These are phyloP conservation scores for Gibbula magus DNA, from an alignment of 2,888 invertebrate genomes.

Conservation along the genomic window DNA sequence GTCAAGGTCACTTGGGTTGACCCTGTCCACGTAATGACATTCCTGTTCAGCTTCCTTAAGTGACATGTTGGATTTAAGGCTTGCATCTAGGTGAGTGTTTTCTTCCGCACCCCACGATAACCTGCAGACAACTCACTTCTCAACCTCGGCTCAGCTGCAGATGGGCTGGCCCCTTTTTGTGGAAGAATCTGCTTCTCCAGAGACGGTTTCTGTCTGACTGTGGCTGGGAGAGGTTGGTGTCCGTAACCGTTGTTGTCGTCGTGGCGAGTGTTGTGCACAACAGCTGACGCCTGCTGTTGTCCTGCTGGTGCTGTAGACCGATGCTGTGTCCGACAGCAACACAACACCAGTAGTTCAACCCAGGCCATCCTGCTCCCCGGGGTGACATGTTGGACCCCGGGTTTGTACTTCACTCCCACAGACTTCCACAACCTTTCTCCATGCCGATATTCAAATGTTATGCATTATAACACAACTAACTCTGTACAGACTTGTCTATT, in stretches of 20 bases:
- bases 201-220: neutral
- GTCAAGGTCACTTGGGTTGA: neutral
- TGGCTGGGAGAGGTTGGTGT: neutral
- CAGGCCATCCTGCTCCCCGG: slow-evolving; percentile 29
- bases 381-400: slow-evolving; percentile 57
- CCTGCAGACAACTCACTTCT: neutral
- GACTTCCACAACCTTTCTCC: neutral
- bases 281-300: neutral
- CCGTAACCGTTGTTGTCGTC: neutral
- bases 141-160: neutral
- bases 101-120: neutral
- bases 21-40: slow-evolving; percentile 11
- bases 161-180: neutral
- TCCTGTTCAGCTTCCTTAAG: slow-evolving; percentile 37
- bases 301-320: neutral
- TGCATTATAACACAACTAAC: slow-evolving; percentile 13
- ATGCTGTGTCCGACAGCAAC: neutral
- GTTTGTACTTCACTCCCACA: slow-evolving; percentile 36
- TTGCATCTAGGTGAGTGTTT: slow-evolving; percentile 28
- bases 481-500: slow-evolving; percentile 26
- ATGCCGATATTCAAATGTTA: neutral
- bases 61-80: slow-evolving; percentile 54
- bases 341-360: neutral
- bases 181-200: neutral
- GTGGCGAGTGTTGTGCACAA: slow-evolving; percentile 10